Conservation (phyloP, 2,888 invertebrate species). For the Brenthis daphne region DNA sequence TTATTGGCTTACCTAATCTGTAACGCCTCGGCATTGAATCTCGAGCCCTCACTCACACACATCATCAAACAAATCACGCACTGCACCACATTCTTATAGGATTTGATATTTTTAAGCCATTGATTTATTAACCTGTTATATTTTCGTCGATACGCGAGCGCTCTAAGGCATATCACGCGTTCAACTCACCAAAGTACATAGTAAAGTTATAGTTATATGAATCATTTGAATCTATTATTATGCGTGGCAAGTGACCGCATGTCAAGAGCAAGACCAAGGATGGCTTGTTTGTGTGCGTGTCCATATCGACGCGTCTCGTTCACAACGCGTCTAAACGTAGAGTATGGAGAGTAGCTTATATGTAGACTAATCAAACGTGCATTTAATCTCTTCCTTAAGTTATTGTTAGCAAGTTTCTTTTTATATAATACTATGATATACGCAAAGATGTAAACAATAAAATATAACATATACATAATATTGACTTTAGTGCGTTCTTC, state of each 20-base stretch:
- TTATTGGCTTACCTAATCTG: slow-evolving; percentile 52
- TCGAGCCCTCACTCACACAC: slow-evolving; percentile 46
- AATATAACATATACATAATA: no score
- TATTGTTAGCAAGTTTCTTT: neutral
- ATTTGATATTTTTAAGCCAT: slow-evolving; percentile 37
- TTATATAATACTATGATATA: no score
- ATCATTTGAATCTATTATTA: slow-evolving; percentile 78
- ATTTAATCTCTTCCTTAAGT: neutral
- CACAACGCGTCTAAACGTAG: slow-evolving; percentile 23
- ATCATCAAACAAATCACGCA: slow-evolving; percentile 35
- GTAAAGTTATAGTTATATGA: slow-evolving; percentile 64
- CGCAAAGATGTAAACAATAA: no score
- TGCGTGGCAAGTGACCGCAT: slow-evolving; percentile 78
- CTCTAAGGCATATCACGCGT: slow-evolving; percentile 63
- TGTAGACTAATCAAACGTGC: neutral
- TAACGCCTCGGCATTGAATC: slow-evolving; percentile 58
- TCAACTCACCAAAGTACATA: slow-evolving; percentile 64
- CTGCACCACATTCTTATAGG: slow-evolving; percentile 28
- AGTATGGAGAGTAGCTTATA: neutral
- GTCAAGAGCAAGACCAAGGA: slow-evolving; percentile 75
- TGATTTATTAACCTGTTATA: slow-evolving; percentile 22
- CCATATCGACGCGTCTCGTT: slow-evolving; percentile 43
- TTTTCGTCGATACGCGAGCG: slow-evolving; percentile 42
- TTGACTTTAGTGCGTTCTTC: no score
- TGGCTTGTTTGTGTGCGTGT: slow-evolving; percentile 46